Conservation (phyloP, 2,888 invertebrate species). For the Zeuzera pyrina region DNA sequence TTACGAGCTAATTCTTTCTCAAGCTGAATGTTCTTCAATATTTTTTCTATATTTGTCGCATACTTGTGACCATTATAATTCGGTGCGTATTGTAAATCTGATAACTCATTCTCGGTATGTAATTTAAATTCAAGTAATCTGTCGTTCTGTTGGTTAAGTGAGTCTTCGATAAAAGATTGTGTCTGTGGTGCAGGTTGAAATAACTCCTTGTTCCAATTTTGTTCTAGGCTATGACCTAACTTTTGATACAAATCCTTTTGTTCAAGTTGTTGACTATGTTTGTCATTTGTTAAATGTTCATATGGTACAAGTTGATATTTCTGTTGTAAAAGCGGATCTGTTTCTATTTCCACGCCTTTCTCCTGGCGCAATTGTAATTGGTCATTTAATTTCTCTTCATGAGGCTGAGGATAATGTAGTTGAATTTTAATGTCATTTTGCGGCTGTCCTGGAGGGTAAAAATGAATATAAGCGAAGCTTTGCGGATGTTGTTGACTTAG, state of each 20-base stretch:
- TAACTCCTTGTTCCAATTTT: too few relatives aligned
- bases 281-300: constrained; percentile 7
- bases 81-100: constrained; percentile 29
- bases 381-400: constrained; percentile 5
- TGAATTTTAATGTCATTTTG: constrained; percentile 7
- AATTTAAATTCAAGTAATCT: constrained; percentile 1
- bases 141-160: constrained; percentile 4
- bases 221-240: too few relatives aligned
- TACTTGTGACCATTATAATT: constrained; percentile 36
- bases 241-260: not conserved
- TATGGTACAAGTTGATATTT: constrained; percentile 10
- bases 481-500: constrained; percentile 8
- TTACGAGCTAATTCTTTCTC: constrained; percentile 34
- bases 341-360: constrained; percentile 9
- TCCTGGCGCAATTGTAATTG: constrained; percentile 6
- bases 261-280: constrained; percentile 4
- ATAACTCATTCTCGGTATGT: constrained; percentile 11
- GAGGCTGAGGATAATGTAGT: constrained; percentile 9
- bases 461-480: constrained; percentile 9
- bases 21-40: constrained; percentile 22
- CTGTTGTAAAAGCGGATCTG: constrained; percentile 9
- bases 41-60: constrained; percentile 33
- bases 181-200: too few relatives aligned
- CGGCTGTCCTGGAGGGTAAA: constrained; percentile 8
- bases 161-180: constrained; percentile 3